Base-by-base conservation (phyloP, 2,797 vertebrate species). In the Amazona finschi region DNA sequence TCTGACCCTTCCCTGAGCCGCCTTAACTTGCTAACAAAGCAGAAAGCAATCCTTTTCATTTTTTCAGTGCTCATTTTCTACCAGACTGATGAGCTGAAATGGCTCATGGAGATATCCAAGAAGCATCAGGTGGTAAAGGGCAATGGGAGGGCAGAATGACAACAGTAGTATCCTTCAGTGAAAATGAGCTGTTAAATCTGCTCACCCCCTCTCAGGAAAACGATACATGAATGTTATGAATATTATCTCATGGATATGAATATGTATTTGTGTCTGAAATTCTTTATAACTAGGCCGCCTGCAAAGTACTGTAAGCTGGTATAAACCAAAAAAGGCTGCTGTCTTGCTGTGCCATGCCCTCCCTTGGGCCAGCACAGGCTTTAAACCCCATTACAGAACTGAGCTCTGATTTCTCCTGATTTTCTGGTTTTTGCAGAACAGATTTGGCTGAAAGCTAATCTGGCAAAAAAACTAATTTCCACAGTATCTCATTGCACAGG, bases 381-480 rank as follows among this genome's bases (percentile, higher is more conserved):
- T 93, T 90, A 88, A 84, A 53, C 14, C 19, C 83, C 28, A 9
- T 78, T 72, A 90, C 0, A 9, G 53, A 88, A 70, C n/a, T 4
- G 11, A 75, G 70, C 28, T 81, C 80, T 70, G 83, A 81, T 91
- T 93, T 78, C 84, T 94, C 25, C 69, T 27, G 82, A 84, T 96
- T 94, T 96, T 94, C 83, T 96, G 83, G 43, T 93, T 94, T 84
- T 80, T 84, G 55, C 83, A 88, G 85, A 94, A 91, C 73, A 62
- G 90, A 84, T 86, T 78, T 96, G 93, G 91, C 94, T 94, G 90
- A 90, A 90, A 93, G 71, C 15, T 95, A 94, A 88, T 86, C 70
- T 93, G 91, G 90, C 76, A 91, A 91, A 94, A 93, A 93, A 86
- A 73, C 31, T 66, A 72, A 95, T 94, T 95, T 96, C 62, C 60